phyloP scores from a whole-genome alignment of 2,113 vertebrate species.

The Arizona elegans region DNA sequence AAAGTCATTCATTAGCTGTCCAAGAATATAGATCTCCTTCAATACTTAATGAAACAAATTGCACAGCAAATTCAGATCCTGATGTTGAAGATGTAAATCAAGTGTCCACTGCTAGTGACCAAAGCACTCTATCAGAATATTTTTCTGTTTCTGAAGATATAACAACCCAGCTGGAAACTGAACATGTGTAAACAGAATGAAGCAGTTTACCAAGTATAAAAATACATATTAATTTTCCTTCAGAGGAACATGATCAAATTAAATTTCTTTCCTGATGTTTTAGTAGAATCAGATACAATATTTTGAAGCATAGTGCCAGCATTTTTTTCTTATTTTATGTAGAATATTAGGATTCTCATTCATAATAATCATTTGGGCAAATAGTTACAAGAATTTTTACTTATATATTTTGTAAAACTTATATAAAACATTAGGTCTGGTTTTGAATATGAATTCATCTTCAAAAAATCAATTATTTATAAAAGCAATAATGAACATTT shows the following conservation, averaged over 20 bases:
- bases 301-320: not conserved
- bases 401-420: not conserved
- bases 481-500: not conserved
- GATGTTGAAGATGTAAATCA: constrained; percentile 43
- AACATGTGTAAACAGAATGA: not conserved
- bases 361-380: not conserved
- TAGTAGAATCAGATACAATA: not conserved
- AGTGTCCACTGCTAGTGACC: not conserved
- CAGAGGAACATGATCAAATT: not conserved
- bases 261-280: not conserved
- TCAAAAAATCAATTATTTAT: not conserved
- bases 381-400: not conserved
- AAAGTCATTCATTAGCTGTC: not conserved
- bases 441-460: not conserved
- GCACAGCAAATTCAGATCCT: constrained; percentile 27
- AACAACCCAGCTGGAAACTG: not conserved
- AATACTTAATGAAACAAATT: not conserved
- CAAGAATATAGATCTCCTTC: constrained; percentile 8
- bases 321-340: not conserved
- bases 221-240: not conserved
- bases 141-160: constrained; percentile 43
- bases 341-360: not conserved
- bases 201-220: not conserved
- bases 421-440: not conserved
- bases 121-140: constrained; percentile 33